These are phyloP conservation scores for Vombatus ursinus DNA, from an alignment of 2,113 vertebrate genomes.

Conservation along the genomic window DNA sequence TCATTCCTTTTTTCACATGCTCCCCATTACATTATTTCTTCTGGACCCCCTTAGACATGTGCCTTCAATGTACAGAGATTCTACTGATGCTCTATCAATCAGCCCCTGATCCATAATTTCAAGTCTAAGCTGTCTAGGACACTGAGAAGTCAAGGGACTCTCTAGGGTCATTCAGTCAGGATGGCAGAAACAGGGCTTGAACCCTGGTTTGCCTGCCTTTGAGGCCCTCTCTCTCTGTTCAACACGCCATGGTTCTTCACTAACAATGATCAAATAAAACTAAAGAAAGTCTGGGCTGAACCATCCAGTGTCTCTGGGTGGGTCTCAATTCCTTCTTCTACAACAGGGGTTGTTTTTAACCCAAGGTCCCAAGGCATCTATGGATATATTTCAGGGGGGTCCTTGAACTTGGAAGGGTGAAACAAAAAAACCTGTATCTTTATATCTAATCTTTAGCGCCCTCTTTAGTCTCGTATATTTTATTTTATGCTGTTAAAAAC, in stretches of 20 bases:
- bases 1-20: background rate
- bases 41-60: background rate
- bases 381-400: too few relatives aligned
- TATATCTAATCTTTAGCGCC: too few relatives aligned
- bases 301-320: background rate
- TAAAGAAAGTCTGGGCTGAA: background rate
- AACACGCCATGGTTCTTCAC: background rate
- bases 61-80: background rate
- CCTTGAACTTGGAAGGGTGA: too few relatives aligned
- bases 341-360: background rate
- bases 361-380: background rate
- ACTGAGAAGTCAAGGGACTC: background rate
- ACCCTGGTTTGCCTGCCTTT: background rate
- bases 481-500: background rate
- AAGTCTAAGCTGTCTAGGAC: background rate
- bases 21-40: background rate
- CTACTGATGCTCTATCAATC: background rate
- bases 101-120: background rate
- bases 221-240: background rate
- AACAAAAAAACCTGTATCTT: too few relatives aligned
- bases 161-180: background rate
- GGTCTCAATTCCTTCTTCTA: background rate
- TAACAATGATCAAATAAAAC: background rate
- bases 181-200: background rate
- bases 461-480: background rate